Percentiles rank a stretch among this genome's conserved stretches.
phyloP scores from a whole-genome alignment of 2,113 vertebrate species.

The Peromyscus californicus region DNA sequence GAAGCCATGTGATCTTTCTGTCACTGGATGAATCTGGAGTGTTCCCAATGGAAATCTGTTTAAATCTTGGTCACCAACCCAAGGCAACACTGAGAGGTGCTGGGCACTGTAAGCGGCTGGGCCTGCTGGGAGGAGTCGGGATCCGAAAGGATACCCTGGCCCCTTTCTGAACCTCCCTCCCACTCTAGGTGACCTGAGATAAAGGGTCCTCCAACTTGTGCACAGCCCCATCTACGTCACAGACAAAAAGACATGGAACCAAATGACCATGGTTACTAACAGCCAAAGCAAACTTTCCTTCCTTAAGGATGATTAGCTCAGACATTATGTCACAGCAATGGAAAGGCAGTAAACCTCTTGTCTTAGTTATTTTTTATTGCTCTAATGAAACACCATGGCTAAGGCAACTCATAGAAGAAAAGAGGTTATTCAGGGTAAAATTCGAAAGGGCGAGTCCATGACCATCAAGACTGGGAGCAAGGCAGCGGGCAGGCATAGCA shows the following conservation, averaged over 20 bases:
- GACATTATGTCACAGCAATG: background rate
- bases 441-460: background rate
- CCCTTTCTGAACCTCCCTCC: background rate
- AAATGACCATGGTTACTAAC: too few relatives aligned
- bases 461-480: background rate
- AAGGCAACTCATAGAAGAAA: background rate
- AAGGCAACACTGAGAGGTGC: background rate
- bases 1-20: background rate
- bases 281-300: background rate
- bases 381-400: background rate
- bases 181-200: background rate
- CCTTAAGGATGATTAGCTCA: background rate
- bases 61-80: background rate
- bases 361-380: background rate
- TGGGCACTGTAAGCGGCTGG: background rate
- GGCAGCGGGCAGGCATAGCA: background rate
- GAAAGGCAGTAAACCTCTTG: background rate
- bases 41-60: background rate
- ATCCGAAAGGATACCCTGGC: background rate
- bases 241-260: too few relatives aligned
- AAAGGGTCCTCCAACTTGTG: background rate
- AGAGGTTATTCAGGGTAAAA: background rate
- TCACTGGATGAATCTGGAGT: background rate
- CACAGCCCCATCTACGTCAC: rapidly evolving
- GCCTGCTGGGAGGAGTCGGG: background rate